These are phyloP conservation scores for Chauna torquata DNA, from an alignment of 2,113 vertebrate genomes.

Conservation along the genomic window DNA sequence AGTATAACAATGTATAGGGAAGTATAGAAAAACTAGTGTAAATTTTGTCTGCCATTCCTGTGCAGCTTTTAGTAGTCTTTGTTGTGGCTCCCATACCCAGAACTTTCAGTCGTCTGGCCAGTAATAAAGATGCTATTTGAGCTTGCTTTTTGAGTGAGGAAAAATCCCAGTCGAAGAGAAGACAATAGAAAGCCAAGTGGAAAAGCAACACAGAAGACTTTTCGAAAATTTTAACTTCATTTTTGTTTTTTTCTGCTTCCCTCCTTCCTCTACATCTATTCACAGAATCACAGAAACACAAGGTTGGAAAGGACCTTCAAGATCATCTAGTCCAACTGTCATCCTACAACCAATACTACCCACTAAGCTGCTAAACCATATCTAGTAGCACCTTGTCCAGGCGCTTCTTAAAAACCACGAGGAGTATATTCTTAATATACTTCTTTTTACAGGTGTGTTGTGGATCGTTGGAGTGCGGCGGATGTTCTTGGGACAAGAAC, in stretches of 20 bases:
- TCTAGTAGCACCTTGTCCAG: too few relatives aligned
- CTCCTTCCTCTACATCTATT: background rate
- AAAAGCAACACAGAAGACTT: background rate
- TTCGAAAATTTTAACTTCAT: background rate
- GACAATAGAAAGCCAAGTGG: background rate
- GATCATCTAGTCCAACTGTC: too few relatives aligned
- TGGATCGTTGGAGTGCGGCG: background rate
- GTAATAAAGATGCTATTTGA: background rate
- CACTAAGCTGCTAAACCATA: too few relatives aligned
- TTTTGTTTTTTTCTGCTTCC: background rate
- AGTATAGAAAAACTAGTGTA: background rate
- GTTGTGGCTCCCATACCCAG: background rate
- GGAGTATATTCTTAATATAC: background rate
- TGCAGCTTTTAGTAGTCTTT: background rate
- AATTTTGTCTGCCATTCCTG: background rate
- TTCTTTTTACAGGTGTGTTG: background rate
- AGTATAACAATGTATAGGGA: background rate
- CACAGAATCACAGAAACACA: too few relatives aligned
- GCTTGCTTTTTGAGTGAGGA: background rate
- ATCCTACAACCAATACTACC: too few relatives aligned
- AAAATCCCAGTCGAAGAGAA: background rate
- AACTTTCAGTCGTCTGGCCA: background rate
- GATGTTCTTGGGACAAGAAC: background rate
- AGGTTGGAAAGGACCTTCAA: too few relatives aligned
- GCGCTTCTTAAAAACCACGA: too few relatives aligned